Conservation (phyloP, 2,113 vertebrate species). For the Onychorhynchus coronatus region DNA sequence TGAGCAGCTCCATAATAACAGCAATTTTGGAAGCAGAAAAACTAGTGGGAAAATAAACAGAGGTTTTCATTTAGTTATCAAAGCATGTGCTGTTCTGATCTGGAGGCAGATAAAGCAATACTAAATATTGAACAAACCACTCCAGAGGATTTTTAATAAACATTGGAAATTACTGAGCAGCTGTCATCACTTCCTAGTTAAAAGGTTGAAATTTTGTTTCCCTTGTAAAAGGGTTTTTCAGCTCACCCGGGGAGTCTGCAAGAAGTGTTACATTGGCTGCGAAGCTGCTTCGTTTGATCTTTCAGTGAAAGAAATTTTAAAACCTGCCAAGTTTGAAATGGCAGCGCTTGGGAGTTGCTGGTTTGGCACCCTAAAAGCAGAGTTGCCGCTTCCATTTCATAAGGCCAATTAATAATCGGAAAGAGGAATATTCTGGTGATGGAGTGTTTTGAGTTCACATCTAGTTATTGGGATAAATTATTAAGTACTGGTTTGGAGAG, state of each 20-base stretch:
- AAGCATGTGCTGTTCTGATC: conserved; percentile 28
- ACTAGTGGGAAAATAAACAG: neutral
- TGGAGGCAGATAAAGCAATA: conserved; percentile 35
- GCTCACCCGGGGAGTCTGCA: neutral
- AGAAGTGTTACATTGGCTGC: neutral
- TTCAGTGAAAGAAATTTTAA: neutral
- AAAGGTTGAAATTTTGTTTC: conserved; percentile 8
- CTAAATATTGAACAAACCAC: conserved; percentile 25
- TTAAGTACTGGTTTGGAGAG: neutral
- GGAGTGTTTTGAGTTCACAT: neutral
- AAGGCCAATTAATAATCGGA: neutral
- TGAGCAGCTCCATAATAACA: neutral
- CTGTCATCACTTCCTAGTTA: conserved; percentile 5
- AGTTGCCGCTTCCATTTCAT: neutral
- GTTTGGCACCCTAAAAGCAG: neutral
- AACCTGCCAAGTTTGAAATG: neutral
- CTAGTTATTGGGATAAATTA: neutral
- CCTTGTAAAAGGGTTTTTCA: neutral
- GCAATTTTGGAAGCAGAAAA: conserved; percentile 17
- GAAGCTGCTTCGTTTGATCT: neutral
- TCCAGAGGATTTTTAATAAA: conserved; percentile 25
- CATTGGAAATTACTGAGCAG: neutral
- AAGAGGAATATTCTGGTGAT: neutral
- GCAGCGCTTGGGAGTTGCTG: neutral
- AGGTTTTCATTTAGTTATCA: conserved; percentile 23